These are phyloP conservation scores for Proterorhinus semilunaris DNA, from an alignment of 2,113 vertebrate genomes.

Conservation along the genomic window DNA sequence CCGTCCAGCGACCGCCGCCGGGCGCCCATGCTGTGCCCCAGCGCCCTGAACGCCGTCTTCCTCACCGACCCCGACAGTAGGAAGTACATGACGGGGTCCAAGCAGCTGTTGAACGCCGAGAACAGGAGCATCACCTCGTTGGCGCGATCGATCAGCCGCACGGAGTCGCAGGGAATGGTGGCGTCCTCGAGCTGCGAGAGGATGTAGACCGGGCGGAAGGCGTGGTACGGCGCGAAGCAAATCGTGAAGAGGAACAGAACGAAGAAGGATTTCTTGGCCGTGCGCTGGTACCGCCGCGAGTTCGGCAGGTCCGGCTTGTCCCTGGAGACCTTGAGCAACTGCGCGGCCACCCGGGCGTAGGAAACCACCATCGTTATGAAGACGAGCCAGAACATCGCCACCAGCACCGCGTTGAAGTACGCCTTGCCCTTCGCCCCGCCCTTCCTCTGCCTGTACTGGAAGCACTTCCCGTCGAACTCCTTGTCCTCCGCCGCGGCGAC, in stretches of 20 bases:
- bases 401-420: slow-evolving; percentile 78
- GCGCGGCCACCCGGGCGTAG: slow-evolving; percentile 82
- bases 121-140: slow-evolving; percentile 88
- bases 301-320: slow-evolving; percentile 85
- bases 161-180: slow-evolving; percentile 30
- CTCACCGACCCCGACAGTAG: slow-evolving; percentile 86
- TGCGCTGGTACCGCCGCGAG: slow-evolving; percentile 75
- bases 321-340: slow-evolving; percentile 75
- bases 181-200: slow-evolving; percentile 74
- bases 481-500: slow-evolving; percentile 60
- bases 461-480: slow-evolving; percentile 66
- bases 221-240: slow-evolving; percentile 90
- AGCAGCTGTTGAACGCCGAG: slow-evolving; percentile 90
- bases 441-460: slow-evolving; percentile 79
- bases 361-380: slow-evolving; percentile 83
- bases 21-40: slow-evolving; percentile 58
- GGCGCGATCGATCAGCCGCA: slow-evolving; percentile 73
- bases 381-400: slow-evolving; percentile 84
- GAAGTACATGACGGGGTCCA: slow-evolving; percentile 95
- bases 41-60: slow-evolving; percentile 73
- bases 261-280: slow-evolving; percentile 88
- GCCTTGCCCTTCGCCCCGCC: slow-evolving; percentile 71
- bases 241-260: slow-evolving; percentile 88
- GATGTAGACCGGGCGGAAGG: slow-evolving; percentile 85
- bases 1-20: slow-evolving; percentile 50